These are phyloP conservation scores for Aphelinus certus DNA, from an alignment of 1,140 invertebrate genomes.

Conservation along the genomic window DNA sequence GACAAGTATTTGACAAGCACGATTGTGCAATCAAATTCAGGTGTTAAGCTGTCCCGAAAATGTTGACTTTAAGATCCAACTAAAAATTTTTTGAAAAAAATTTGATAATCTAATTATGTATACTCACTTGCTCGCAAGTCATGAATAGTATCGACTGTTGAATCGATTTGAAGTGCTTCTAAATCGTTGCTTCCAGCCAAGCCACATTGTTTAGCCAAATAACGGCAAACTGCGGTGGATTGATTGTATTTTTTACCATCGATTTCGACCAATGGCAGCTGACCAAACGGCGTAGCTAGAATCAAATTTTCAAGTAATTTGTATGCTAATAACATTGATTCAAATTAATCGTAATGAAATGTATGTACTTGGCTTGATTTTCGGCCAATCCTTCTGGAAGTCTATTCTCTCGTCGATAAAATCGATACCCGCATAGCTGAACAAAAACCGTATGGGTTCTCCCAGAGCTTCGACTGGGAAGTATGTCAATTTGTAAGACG, in stretches of 20 bases:
- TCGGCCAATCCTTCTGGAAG: slow-evolving; percentile 56
- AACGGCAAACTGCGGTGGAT: slow-evolving; percentile 75
- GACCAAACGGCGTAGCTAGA: slow-evolving; percentile 76
- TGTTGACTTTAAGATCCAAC: no score
- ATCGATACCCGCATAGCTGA: slow-evolving; percentile 66
- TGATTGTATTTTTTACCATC: slow-evolving; percentile 76
- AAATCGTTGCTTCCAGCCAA: slow-evolving; percentile 71
- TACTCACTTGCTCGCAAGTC: slow-evolving; percentile 58
- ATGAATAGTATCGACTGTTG: slow-evolving; percentile 68
- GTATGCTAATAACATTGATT: no score
- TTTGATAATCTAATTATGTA: not conserved
- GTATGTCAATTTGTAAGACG: slow-evolving; percentile 67
- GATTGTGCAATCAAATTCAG: no score
- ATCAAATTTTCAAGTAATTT: slow-evolving; percentile 16
- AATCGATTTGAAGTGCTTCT: slow-evolving; percentile 72
- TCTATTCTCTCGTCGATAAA: slow-evolving; percentile 69
- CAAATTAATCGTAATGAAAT: not conserved
- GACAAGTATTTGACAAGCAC: no score
- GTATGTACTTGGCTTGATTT: slow-evolving; percentile 56
- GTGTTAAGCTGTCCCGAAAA: no score
- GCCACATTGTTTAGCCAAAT: slow-evolving; percentile 72
- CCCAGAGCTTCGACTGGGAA: slow-evolving; percentile 70
- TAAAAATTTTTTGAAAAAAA: no score
- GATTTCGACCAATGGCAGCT: slow-evolving; percentile 76
- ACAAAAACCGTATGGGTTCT: slow-evolving; percentile 69